These are phyloP conservation scores for Yponomeuta evonymella DNA, from an alignment of 2,888 invertebrate species.

Conservation along the genomic window DNA sequence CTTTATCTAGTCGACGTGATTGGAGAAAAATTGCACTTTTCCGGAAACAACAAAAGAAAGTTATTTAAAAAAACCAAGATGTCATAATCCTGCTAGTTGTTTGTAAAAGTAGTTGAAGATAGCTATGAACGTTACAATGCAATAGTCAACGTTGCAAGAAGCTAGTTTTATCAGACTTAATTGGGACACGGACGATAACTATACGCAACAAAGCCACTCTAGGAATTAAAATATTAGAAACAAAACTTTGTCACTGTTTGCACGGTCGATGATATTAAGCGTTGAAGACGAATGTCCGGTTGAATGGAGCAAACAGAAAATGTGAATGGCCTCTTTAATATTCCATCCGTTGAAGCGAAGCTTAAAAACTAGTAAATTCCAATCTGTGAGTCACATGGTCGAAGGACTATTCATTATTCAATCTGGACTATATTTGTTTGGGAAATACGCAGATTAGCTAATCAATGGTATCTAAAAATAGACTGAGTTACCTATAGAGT, in stretches of 20 bases:
- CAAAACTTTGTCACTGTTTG: background rate
- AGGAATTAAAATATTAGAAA: background rate
- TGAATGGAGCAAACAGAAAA: background rate
- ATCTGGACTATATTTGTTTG: background rate
- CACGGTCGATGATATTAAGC: background rate
- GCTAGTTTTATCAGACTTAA: slow-evolving; percentile 6
- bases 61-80: background rate
- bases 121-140: slow-evolving; percentile 7
- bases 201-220: background rate
- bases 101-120: background rate
- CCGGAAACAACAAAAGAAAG: background rate
- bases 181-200: slow-evolving; percentile 7
- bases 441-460: background rate
- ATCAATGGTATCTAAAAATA: background rate
- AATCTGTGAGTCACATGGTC: background rate
- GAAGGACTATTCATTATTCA: background rate
- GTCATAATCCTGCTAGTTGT: too few species aligned
- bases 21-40: background rate
- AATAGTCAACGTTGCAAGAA: background rate
- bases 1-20: background rate
- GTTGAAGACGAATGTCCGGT: background rate
- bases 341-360: background rate
- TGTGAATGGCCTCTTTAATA: slow-evolving; percentile 3
- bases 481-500: background rate
- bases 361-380: background rate